Base-by-base conservation (phyloP, 2,888 invertebrate species). In the Syrphus vitripennis region DNA sequence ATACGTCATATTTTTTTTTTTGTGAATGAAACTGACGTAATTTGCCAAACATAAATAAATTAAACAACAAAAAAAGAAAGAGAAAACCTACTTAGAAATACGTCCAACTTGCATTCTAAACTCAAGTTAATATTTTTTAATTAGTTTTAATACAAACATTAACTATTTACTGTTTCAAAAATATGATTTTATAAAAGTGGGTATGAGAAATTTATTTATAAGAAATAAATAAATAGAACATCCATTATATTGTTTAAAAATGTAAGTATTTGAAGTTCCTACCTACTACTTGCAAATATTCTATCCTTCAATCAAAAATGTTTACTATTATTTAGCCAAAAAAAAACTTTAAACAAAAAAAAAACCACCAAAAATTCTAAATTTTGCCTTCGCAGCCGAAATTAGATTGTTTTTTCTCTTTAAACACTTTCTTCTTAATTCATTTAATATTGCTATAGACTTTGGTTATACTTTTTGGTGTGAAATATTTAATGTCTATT, bases 1-100 rank as follows among this genome's bases (percentile, higher is more conserved):
- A 70, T 82, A 82, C 82, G 82, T 86, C 86, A 86, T 77, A 31
- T n/a, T 59, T 37, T 42, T 65, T 86, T 86, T 86, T 86, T 57
- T 72, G n/a, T 16, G 21, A 82, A 86, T 34, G 21, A 86, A 86
- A 86, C 82, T 86, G 86, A 86, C 86, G 86, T 86, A 86, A 86
- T 86, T 86, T 86, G 70, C 82, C 67, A 81, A 86, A 86, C 82
- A 86, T 72, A 86, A 78, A 77, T 74, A 65, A 65, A 82, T 45
- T 65, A 55, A 31, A 24, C 63, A 63, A 63, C 40, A 63, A 69
- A n/a, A 69, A n/a, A n/a, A n/a, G n/a, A n/a, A 50, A 45, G 26
- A 29, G 42, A 50, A 67, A 79, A 37, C n/a, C 57, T 42, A 24
- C 24, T n/a, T 31, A 2, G 57, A 72, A 45, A 40, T 29, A 16